Base-by-base conservation (phyloP, 2,113 vertebrate genomes). In the Urocitellus parryii region DNA sequence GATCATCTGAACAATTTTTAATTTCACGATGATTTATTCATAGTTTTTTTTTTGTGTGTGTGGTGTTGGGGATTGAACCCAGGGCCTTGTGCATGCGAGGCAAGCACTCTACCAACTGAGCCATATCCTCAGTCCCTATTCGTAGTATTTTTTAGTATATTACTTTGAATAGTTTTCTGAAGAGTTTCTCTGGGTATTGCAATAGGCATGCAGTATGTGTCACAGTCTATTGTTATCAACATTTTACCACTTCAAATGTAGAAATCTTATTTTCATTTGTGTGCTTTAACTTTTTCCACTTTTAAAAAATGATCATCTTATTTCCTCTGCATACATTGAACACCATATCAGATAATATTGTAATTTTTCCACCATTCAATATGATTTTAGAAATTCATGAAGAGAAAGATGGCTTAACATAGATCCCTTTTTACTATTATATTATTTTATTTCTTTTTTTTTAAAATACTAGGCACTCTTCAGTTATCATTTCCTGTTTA, bases 231-330 rank as follows among this genome's bases (percentile, higher is more conserved):
- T 11, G 10, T 34, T 25, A 72, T 45, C 79, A 45, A 68, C 3
- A 13, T 68, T 92, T 91, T 70, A 70, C 4, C 65, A 76, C 7
- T 53, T 85, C 39, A 56, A 67, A 5, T 76, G 8, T 10, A 79
- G 58, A 84, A 88, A 79, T 51, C 25, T 77, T 88, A 72, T 68
- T 74, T 94, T 45, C 20, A 58, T 67, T 72, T 82, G 48, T 24
- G 0, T 56, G 6, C 27, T 96, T 73, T 65, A 53, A 51, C 37
- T 27, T 45, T 73, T 16, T 88, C 29, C 27, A 68, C 32, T 88
- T 94, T 22, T 58, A 42, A 94, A 79, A 84, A 94, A 53, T 9
- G 83, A 91, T 80, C 14, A 27, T 67, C 34, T 58, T 78, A 79
- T 88, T 91, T 95, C 48, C 3, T 79, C 6, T 48, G 17, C 2